Conservation (phyloP, 2,797 vertebrate genomes). For the Muscicapa comitata region DNA sequence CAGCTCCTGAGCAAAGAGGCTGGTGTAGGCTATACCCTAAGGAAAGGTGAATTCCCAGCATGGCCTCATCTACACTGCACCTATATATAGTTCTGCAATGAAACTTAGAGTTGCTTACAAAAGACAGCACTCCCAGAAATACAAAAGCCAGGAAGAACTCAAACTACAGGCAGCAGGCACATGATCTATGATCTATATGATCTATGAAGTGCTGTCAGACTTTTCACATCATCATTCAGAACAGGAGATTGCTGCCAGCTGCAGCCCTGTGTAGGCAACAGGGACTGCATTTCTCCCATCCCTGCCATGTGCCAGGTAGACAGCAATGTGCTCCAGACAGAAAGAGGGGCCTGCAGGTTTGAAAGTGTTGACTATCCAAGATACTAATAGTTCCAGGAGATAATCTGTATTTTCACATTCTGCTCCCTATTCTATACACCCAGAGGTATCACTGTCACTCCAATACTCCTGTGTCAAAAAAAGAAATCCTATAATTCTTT, state of each 20-base stretch:
- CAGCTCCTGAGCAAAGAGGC: not conserved
- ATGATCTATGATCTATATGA: too few relatives aligned
- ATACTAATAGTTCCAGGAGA: not conserved
- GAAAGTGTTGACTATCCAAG: not conserved
- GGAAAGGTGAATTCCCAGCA: not conserved
- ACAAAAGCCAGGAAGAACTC: not conserved
- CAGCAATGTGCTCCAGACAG: not conserved
- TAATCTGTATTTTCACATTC: not conserved
- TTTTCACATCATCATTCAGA: accelerated
- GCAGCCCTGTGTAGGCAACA: not conserved
- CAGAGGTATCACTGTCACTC: not conserved
- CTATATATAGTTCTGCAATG: not conserved
- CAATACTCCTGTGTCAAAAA: not conserved
- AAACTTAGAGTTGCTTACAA: not conserved
- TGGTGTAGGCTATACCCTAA: not conserved
- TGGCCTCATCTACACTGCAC: not conserved
- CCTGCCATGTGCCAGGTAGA: not conserved
- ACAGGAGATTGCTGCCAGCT: not conserved
- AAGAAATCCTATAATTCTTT: not conserved
- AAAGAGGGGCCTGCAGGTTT: not conserved
- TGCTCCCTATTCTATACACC: not conserved
- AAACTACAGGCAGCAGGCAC: not conserved
- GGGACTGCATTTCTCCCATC: not conserved
- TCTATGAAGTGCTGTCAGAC: not conserved
- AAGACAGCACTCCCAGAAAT: not conserved